Base-by-base conservation (phyloP, 2,797 vertebrate species). In the Steatocranus sp. region DNA sequence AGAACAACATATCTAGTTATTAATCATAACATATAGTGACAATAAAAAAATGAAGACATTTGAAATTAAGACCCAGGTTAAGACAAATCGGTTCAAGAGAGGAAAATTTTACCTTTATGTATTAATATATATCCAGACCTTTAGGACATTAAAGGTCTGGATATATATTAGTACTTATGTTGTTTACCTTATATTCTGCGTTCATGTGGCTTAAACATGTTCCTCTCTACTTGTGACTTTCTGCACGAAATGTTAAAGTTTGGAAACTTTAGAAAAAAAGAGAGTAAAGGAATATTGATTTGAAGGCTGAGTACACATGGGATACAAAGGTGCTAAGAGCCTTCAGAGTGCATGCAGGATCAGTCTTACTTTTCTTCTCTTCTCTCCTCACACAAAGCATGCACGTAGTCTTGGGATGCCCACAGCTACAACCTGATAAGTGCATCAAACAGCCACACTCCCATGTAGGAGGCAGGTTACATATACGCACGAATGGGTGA, bases 291-390 rank as follows among this genome's bases (percentile, higher is more conserved):
- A 79, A 46, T 90, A 90, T 91, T 82, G 92, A 93, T 93, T 89
- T 79, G 32, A 75, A 76, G 79, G 50, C 75, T 84, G 86, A 87
- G 83, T 81, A 87, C 90, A 88, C 86, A 61, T 25, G 87, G 91
- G 92, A 90, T 73, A 73, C 83, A 63, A 75, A 93, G 86, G 94
- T 93, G 93, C 93, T 89, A 95, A 95, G 93, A 95, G 94, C 92
- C 89, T 89, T 89, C 83, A 63, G 82, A 93, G 87, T 88, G 76
- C 84, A 81, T 76, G 91, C 79, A 70, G 85, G 63, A 91, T 88
- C 78, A 53, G 43, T 86, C 84, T 84, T 51, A 49, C 81, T 73
- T 56, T 61, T 25, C 36, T 75, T 50, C 56, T 63, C 75, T 36
- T 74, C 58, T 77, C 51, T 18, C 66, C 70, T 75, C 83, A 30